Conservation (phyloP, 2,888 invertebrate genomes). For the Prionchulus punctatus region DNA sequence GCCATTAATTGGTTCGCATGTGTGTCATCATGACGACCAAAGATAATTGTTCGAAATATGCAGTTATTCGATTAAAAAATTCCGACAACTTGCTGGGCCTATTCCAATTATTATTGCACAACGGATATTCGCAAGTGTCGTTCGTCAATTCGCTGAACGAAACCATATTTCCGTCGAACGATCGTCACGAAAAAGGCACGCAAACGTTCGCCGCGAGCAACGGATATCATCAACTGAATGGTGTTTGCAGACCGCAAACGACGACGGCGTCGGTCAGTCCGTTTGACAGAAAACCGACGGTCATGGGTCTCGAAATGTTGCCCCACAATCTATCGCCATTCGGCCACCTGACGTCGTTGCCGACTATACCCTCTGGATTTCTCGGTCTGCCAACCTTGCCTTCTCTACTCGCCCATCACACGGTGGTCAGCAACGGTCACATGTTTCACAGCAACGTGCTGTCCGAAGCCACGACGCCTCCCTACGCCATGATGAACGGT, state of each 20-base stretch:
- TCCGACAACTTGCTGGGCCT: slow-evolving; percentile 11
- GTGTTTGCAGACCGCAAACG: too few species aligned
- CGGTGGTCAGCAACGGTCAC: not conserved
- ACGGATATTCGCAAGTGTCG: slow-evolving; percentile 16
- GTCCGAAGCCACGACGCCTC: not conserved
- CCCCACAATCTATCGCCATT: not conserved
- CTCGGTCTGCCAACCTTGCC: slow-evolving; percentile 2
- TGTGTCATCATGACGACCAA: too few species aligned
- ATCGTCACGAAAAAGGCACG: not conserved
- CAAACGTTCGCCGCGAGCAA: not conserved
- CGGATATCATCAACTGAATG: too few species aligned
- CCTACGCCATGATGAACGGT: not conserved
- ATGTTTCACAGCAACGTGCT: too few species aligned
- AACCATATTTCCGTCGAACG: slow-evolving; percentile 1
- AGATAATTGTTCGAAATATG: slow-evolving; percentile 10
- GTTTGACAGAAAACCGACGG: too few species aligned
- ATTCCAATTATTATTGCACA: slow-evolving; percentile 10
- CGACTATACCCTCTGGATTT: not conserved
- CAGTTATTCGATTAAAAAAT: slow-evolving; percentile 8
- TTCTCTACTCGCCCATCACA: not conserved
- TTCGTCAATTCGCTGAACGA: slow-evolving; percentile 16
- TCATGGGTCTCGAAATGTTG: not conserved
- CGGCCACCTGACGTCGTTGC: not conserved
- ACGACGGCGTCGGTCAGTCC: too few species aligned
- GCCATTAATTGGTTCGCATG: too few species aligned